Conservation (phyloP, 2,797 vertebrate species). For the Knipowitschia caucasica region DNA sequence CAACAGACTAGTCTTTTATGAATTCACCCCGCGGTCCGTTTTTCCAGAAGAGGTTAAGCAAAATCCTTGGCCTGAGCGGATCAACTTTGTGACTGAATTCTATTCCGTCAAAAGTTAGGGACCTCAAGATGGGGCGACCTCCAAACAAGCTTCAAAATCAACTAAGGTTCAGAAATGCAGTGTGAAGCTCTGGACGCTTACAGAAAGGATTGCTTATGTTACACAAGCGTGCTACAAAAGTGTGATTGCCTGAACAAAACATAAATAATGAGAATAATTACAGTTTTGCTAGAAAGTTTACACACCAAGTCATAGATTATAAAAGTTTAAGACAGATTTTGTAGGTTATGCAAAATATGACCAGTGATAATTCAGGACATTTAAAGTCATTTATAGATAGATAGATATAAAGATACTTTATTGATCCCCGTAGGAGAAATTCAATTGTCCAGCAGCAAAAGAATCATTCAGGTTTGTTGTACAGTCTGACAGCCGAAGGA, state of each 20-base stretch:
- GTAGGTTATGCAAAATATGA: no score
- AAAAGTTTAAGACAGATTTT: no score
- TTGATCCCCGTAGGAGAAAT: no score
- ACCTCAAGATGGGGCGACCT: constrained; percentile 26
- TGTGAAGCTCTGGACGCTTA: not conserved
- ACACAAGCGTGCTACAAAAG: not conserved
- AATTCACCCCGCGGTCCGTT: constrained; percentile 87
- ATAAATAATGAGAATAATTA: no score
- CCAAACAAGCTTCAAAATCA: not conserved
- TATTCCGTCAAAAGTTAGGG: constrained; percentile 67
- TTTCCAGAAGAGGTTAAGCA: constrained; percentile 80
- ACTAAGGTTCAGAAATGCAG: not conserved
- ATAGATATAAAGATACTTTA: no score
- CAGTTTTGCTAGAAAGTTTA: no score
- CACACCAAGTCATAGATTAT: no score
- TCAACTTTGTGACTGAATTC: constrained; percentile 76
- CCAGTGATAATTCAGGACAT: no score
- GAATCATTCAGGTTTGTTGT: no score
- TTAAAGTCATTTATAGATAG: no score
- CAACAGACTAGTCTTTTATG: constrained; percentile 72
- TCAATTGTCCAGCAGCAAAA: no score
- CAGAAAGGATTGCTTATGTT: not conserved
- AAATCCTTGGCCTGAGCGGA: constrained; percentile 81
- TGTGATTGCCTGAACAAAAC: not conserved
- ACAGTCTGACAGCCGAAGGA: no score